Percentiles rank a stretch among this genome's conserved stretches.
phyloP scores from a whole-genome alignment of 1,140 invertebrate genomes.

The Capitella teleta region DNA sequence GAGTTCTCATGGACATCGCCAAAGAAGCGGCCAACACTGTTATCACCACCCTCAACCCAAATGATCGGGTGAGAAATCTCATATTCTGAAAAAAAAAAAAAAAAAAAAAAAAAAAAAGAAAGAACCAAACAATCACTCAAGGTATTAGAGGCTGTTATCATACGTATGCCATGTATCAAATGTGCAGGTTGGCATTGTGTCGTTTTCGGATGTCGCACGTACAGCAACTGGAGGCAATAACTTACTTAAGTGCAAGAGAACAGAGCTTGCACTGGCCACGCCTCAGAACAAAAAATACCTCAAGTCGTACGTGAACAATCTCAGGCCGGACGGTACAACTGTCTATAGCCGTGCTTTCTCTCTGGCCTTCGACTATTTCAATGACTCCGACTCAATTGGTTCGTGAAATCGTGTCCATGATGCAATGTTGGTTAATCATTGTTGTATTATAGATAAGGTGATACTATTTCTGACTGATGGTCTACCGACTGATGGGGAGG shows the following conservation, averaged over 20 bases:
- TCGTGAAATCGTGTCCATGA: too few relatives aligned
- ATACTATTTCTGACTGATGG: slow-evolving; percentile 5
- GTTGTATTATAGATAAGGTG: background rate
- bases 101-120: too few relatives aligned
- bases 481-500: background rate
- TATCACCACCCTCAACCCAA: slow-evolving; percentile 1
- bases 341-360: background rate
- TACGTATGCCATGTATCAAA: too few relatives aligned
- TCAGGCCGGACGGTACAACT: background rate
- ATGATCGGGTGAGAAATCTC: slow-evolving; percentile 3
- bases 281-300: slow-evolving; percentile 1
- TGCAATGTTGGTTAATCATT: too few relatives aligned
- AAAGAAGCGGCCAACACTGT: slow-evolving; percentile 4
- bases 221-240: background rate
- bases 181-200: slow-evolving; percentile 1
- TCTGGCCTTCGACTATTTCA: background rate
- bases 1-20: background rate
- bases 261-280: background rate
- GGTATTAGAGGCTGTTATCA: too few relatives aligned
- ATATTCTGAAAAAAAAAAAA: too few relatives aligned
- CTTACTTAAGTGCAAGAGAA: background rate
- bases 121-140: too few relatives aligned
- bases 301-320: too few relatives aligned
- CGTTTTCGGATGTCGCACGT: background rate
- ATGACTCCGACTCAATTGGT: too few relatives aligned